Evolutionary conservation across 2,113 vertebrate genomes (phyloP).

Genomic region (Acanthisitta chloris): DNA sequence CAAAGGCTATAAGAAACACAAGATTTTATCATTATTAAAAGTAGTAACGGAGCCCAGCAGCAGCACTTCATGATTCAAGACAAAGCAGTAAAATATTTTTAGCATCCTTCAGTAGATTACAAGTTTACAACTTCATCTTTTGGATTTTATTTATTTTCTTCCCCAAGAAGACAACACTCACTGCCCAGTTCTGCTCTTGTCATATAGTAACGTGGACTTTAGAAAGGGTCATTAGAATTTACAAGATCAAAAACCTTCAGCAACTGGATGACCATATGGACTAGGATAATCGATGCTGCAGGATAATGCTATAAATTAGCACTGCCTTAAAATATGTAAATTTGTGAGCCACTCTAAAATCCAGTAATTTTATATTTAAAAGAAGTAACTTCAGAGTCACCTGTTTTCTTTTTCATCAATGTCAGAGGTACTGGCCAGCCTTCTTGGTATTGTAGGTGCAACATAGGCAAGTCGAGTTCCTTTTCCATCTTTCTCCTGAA

Average conservation of each 20-base stretch:
- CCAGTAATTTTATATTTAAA: not conserved
- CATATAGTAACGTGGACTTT: not conserved
- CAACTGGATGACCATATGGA: not conserved
- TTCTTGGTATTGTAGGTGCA: constrained; percentile 92
- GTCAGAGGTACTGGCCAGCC: constrained; percentile 92
- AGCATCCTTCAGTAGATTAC: not conserved
- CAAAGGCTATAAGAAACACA: not conserved
- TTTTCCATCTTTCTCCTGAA: constrained; percentile 92
- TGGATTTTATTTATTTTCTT: not conserved
- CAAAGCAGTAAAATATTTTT: not conserved
- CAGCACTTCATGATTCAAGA: not conserved
- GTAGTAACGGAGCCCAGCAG: not conserved
- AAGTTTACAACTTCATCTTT: not conserved
- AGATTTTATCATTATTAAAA: not conserved
- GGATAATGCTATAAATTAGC: not conserved
- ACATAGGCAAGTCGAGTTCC: constrained; percentile 90
- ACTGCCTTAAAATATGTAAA: not conserved
- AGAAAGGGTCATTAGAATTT: not conserved
- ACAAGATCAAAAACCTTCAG: not conserved
- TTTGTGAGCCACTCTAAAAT: not conserved
- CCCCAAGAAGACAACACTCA: not conserved
- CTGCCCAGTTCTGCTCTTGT: not conserved
- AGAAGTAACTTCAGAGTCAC: constrained; percentile 56
- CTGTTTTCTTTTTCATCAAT: constrained; percentile 98
- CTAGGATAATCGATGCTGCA: not conserved